Evolutionary conservation across 1,140 invertebrate species (phyloP), one percentile per base, ranked within the genome.

Genomic region (Fopius arisanus): DNA sequence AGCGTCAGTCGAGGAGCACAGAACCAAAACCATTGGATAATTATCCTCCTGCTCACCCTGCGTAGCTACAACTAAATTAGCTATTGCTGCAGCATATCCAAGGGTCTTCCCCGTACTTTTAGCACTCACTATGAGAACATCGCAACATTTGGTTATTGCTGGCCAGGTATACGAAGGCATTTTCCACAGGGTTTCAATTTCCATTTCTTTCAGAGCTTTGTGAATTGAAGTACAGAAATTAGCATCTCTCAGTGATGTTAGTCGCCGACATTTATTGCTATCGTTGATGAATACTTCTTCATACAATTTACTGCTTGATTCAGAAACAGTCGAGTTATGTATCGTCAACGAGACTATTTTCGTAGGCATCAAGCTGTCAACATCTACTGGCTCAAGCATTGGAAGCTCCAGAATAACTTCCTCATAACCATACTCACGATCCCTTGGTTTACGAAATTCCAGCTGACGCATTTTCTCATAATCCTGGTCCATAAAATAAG

Each of bases 151-250:
- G 16, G 77, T 79, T 54, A 89, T 82, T 14, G 87, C 87, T 59
- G 88, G 86, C 84, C 84, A 89, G 21, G 87, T 83, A 54, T 87
- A 85, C 7, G 80, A 81, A 40, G 88, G 87, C 63, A 88, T 81
- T 70, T 75, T 80, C 67, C 77, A 29, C 3, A 79, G 67, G 74
- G 54, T 65, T 41, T 54, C 73, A 0, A 76, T 29, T 28, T 74
- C 19, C 70, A 68, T 51, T 67, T 82, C 85, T 69, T 80, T 43
- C 21, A 7, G n/a, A 21, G 33, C 70, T n/a, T 12, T 74, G 67
- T 87, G 84, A 72, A 88, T 77, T 41, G 41, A 19, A 12, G 7
- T 1, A 29, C 78, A 78, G 77, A 85, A 87, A 70, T 73, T 72
- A 10, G 80, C 79, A 59, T 82, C 78, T 33, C 75, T 67, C 26